phyloP scores from a whole-genome alignment of 2,113 vertebrate species.

The Hiodon alosoides region DNA sequence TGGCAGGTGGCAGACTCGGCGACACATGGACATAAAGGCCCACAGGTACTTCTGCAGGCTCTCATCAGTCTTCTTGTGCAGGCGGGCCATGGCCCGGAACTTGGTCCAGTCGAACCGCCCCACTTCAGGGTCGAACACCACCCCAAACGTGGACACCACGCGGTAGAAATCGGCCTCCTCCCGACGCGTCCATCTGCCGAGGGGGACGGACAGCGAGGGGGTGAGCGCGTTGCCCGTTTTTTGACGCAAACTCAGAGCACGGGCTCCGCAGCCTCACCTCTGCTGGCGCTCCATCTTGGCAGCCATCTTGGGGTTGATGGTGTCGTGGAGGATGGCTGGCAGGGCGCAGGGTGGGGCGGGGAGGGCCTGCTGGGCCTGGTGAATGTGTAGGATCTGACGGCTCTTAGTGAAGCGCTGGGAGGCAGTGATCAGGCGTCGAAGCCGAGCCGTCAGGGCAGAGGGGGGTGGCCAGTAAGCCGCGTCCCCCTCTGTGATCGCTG shows the following conservation, averaged over 20 bases:
- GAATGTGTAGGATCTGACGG: constrained; percentile 84
- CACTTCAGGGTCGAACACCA: constrained; percentile 89
- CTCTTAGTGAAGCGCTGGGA: constrained; percentile 92
- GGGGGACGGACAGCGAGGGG: neutral
- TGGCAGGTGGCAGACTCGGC: constrained; percentile 88
- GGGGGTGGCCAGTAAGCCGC: constrained; percentile 88
- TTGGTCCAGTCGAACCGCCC: constrained; percentile 95
- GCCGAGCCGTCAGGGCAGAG: constrained; percentile 85
- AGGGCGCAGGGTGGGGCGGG: constrained; percentile 69
- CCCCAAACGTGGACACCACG: constrained; percentile 95
- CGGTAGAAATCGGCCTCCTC: constrained; percentile 98
- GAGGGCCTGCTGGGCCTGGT: constrained; percentile 66
- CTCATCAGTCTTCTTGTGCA: constrained; percentile 96
- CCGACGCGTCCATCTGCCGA: constrained; percentile 86
- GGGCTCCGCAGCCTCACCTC: constrained; percentile 60
- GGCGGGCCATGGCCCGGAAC: constrained; percentile 91
- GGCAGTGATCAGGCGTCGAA: constrained; percentile 91
- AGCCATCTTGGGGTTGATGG: constrained; percentile 89
- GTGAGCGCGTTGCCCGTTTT: neutral
- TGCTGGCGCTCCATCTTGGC: constrained; percentile 97
- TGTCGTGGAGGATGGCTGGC: constrained; percentile 69
- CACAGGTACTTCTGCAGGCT: constrained; percentile 95
- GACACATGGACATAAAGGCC: constrained; percentile 92
- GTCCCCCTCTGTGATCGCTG: constrained; percentile 71
- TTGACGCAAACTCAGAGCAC: neutral